phyloP scores from a whole-genome alignment of 2,888 invertebrate species.

The Cataglyphis cursor region DNA sequence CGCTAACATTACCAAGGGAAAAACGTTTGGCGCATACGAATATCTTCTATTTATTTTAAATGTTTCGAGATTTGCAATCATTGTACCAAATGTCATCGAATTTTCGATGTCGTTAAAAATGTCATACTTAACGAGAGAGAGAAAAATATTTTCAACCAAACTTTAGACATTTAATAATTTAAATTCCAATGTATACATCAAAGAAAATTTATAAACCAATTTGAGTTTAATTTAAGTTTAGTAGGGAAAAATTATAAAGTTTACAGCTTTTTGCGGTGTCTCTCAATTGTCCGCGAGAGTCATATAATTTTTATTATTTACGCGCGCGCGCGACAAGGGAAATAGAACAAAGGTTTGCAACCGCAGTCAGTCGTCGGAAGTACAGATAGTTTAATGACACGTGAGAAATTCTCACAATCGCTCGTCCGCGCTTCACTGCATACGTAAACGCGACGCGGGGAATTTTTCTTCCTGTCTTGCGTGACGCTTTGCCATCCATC shows the following conservation, averaged over 20 bases:
- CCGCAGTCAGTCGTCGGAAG: slow-evolving; percentile 14
- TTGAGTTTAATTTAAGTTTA: background rate
- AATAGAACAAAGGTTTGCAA: slow-evolving; percentile 38
- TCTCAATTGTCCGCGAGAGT: background rate
- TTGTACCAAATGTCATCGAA: background rate
- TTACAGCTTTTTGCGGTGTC: background rate
- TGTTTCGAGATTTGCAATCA: background rate
- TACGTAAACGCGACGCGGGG: slow-evolving; percentile 30
- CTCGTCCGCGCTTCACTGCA: slow-evolving; percentile 33
- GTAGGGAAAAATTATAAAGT: background rate
- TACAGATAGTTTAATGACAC: slow-evolving; percentile 66
- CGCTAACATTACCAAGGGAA: background rate
- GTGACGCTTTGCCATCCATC: slow-evolving; percentile 40
- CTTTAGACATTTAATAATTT: background rate
- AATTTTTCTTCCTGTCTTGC: slow-evolving; percentile 62
- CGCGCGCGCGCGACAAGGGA: background rate
- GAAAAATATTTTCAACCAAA: background rate
- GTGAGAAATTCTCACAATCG: slow-evolving; percentile 69
- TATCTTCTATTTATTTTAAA: background rate
- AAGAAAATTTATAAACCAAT: background rate
- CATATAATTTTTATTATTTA: slow-evolving; percentile 13
- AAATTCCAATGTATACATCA: background rate
- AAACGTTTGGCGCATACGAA: background rate
- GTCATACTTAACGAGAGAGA: background rate
- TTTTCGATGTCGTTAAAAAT: background rate